Conservation (phyloP, 2,888 invertebrate genomes). For the Cotesia congregata region DNA sequence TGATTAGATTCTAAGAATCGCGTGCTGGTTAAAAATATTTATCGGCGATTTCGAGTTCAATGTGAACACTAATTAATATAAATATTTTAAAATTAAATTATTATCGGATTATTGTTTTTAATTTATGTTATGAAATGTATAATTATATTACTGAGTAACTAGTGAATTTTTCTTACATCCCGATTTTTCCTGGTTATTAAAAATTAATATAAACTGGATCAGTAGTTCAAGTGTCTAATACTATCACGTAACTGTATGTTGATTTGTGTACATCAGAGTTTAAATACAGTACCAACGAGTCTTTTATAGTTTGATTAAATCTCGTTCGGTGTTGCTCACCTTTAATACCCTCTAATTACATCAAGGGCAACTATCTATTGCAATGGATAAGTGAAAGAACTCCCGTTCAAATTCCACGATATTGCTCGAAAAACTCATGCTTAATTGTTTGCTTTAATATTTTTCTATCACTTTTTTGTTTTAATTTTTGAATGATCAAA, state of each 20-base stretch:
- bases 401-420: neutral
- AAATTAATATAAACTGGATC: constrained; percentile 3
- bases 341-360: constrained; percentile 19
- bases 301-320: constrained; percentile 47
- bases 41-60: neutral
- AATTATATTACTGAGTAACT: neutral
- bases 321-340: constrained; percentile 36
- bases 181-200: neutral
- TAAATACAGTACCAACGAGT: constrained; percentile 28
- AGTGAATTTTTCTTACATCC: neutral
- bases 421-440: neutral
- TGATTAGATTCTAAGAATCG: neutral
- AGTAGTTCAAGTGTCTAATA: constrained; percentile 11
- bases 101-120: too few species aligned
- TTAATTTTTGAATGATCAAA: too few species aligned
- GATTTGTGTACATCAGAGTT: neutral
- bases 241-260: neutral
- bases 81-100: neutral
- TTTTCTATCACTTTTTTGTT: too few species aligned
- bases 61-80: neutral
- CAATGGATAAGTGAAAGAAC: neutral
- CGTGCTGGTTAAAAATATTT: neutral
- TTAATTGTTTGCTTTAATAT: neutral
- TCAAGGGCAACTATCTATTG: neutral
- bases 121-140: too few species aligned